Percentiles rank a stretch among this genome's conserved stretches.
Evolutionary conservation across 2,797 vertebrate genomes (phyloP).

Genomic region (Coluber constrictor): DNA sequence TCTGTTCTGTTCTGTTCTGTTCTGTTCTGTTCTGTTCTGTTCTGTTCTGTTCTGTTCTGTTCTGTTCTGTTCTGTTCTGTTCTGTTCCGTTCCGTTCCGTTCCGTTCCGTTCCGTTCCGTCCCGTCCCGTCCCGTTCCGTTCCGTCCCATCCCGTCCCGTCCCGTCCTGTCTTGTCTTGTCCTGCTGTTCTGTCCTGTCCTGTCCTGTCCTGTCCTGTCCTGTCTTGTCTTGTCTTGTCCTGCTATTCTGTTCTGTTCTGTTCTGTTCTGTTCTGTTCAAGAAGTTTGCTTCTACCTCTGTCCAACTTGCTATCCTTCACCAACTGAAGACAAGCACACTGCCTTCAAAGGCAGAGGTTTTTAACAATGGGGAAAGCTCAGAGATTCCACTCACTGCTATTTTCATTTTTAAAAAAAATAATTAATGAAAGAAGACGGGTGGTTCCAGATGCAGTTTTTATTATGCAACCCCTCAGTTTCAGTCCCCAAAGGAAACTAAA

Average conservation of each 20-base stretch:
- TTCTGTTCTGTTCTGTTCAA: neutral
- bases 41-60: too few relatives aligned
- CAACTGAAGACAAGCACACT: neutral
- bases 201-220: too few relatives aligned
- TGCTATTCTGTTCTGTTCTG: neutral
- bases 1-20: neutral
- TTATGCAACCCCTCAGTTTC: neutral
- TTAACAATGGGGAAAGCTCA: neutral
- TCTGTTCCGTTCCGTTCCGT: too few relatives aligned
- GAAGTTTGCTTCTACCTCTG: neutral
- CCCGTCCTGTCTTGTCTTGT: too few relatives aligned
- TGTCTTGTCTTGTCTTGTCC: too few relatives aligned
- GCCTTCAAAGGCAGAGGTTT: neutral
- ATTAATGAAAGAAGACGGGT: neutral
- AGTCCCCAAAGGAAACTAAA: neutral
- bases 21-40: too few relatives aligned
- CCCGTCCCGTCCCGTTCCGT: too few relatives aligned
- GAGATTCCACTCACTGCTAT: neutral
- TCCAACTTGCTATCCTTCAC: neutral
- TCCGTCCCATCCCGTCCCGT: too few relatives aligned
- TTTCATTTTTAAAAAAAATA: neutral
- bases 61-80: too few relatives aligned
- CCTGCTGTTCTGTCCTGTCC: too few relatives aligned
- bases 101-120: too few relatives aligned
- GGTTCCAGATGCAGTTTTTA: neutral